Evolutionary conservation across 2,888 invertebrate genomes (phyloP), one percentile per base, ranked within the genome.

Genomic region (Heliconius charithonia): DNA sequence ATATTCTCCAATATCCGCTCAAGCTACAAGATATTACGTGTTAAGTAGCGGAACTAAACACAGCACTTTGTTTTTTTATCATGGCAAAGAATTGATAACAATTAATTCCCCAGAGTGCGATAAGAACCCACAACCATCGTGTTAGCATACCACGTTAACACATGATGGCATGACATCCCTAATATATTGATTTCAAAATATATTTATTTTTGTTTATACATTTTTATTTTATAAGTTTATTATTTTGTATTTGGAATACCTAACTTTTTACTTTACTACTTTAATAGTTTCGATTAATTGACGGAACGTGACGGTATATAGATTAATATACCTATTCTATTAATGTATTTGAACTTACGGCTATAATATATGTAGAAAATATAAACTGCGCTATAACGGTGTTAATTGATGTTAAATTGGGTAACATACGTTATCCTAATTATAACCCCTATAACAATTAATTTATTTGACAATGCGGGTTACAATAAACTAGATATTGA

Each of bases 401-500:
- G 59, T n/a, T 4, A 59, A 59, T n/a, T 10, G 59, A n/a, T 59
- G 59, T 59, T n/a, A 59, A 59, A 59, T 59, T 59, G n/a, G 25
- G 25, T 27, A 63, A 63, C 4, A 13, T 0, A 63, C 63, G 16
- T 63, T 63, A 63, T 25, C 27, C 2, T 27, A 27, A 63, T 27
- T 25, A 63, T 27, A 62, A 25, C 69, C 69, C 69, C 69, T 45
- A 69, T 69, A 45, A 45, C 69, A 69, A 25, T 69, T 45, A 69
- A 25, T 69, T 51, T 45, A 69, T 25, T 25, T 69, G 69, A 41
- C 69, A 41, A 69, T 69, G 69, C 69, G 69, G 69, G 69, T 9
- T 41, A 4, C 16, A 25, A 69, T 45, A 25, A 16, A 19, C 16
- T 25, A 25, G n/a, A 25, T 41, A 69, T 45, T 41, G 69, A 69